Base-by-base conservation (phyloP, 2,797 vertebrate species). In the Brachyrhaphis roseni region DNA sequence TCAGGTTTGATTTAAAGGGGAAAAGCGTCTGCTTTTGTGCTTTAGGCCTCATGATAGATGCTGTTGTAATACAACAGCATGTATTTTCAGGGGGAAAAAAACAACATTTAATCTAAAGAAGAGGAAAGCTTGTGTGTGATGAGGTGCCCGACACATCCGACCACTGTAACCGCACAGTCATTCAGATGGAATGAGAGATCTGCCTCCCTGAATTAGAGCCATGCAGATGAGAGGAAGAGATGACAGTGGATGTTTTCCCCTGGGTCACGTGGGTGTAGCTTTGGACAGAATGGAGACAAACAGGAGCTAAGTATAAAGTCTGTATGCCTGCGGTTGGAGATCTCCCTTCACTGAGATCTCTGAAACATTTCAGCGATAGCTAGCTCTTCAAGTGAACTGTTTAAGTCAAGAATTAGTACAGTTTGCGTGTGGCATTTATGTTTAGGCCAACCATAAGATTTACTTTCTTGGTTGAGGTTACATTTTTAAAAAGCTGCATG, bases 121-220 rank as follows among this genome's bases (percentile, higher is more conserved):
- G n/a, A 26, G 45, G 68, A 72, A 8, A 45, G 28, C 5, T 3
- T n/a, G 10, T 23, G 31, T 76, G 28, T 5, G 34, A 73, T 72
- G 36, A 41, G 78, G 55, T 86, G 82, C 74, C 81, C 68, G 79
- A 45, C 85, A 53, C 79, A 82, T 82, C 76, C 82, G 82, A 66
- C 83, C 46, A 31, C 84, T 74, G 36, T 55, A 87, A 82, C 85
- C 85, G 75, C 86, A 83, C 70, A 88, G 88, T 94, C 91, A 93
- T 93, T 57, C 89, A 87, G 94, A 95, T 95, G 94, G 93, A 94
- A 95, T 93, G 92, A 93, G 84, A 95, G 94, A 95, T 95, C 83
- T 84, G 85, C 81, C 86, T 87, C 34, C 64, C 64, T 0, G 4
- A 85, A 82, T 90, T 74, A 77, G 79, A 87, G 77, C 86, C 78